phyloP scores from a whole-genome alignment of 1,140 invertebrate genomes.

The Aphelinus atriplicis region DNA sequence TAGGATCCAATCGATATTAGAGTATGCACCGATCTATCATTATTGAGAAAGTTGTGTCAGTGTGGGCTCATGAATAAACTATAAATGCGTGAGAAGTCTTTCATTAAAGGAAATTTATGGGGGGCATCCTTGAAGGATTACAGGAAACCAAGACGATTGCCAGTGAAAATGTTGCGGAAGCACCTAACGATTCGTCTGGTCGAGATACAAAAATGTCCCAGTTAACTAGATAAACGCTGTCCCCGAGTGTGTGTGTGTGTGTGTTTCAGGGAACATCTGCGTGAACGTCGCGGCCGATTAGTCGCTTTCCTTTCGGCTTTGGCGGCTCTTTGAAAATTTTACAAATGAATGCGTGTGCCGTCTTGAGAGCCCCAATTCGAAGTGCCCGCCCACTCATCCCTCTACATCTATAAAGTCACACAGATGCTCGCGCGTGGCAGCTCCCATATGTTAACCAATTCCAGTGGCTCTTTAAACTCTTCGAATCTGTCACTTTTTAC shows the following conservation, averaged over 20 bases:
- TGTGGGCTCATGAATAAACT: too few species aligned
- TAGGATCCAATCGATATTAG: too few species aligned
- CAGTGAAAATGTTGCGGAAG: constrained; percentile 1
- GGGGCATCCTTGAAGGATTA: too few species aligned
- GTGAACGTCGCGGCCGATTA: constrained; percentile 50
- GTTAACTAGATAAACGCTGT: constrained; percentile 25
- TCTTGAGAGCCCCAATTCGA: constrained; percentile 21
- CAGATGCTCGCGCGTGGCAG: constrained; percentile 41
- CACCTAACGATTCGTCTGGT: constrained; percentile 21
- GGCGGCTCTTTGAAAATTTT: background rate
- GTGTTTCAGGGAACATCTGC: constrained; percentile 50
- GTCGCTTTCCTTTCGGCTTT: constrained; percentile 30
- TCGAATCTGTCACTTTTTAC: background rate
- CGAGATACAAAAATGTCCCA: constrained; percentile 4
- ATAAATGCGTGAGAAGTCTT: background rate
- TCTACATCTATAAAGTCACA: constrained; percentile 46
- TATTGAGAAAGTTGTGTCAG: too few species aligned
- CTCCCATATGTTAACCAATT: too few species aligned
- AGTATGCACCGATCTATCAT: too few species aligned
- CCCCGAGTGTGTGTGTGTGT: background rate
- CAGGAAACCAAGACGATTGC: too few species aligned
- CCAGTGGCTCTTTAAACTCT: background rate
- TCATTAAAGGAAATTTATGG: constrained; percentile 8
- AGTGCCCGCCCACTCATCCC: constrained; percentile 55
- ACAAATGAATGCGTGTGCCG: background rate